Conservation (phyloP, 1,140 invertebrate species). For the Bradynema listronoti region DNA sequence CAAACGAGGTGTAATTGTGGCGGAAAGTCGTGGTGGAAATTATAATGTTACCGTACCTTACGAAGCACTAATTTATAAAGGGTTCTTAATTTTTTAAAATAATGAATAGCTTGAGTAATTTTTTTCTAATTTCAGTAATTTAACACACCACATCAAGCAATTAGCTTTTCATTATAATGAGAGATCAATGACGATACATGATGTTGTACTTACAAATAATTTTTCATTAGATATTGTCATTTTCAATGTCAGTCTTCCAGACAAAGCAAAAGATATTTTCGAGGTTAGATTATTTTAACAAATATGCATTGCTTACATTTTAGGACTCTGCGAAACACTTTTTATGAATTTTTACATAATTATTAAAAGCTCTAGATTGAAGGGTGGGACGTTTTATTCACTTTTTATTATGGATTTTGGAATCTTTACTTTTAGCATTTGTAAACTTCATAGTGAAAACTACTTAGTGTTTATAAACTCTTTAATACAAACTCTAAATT, state of each 20-base stretch:
- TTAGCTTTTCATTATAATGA: slow-evolving; percentile 35
- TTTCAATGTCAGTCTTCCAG: slow-evolving; percentile 31
- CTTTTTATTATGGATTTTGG: too few species aligned
- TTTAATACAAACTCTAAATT: background rate
- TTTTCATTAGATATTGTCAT: slow-evolving; percentile 39
- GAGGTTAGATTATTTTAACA: too few species aligned
- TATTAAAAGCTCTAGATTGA: too few species aligned
- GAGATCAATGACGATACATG: slow-evolving; percentile 17
- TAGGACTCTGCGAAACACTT: too few species aligned
- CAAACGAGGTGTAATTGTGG: slow-evolving; percentile 31
- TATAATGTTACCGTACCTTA: slow-evolving; percentile 44
- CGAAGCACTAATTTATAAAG: slow-evolving; percentile 25
- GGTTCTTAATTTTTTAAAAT: slow-evolving; percentile 21
- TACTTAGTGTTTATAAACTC: background rate
- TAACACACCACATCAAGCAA: slow-evolving; percentile 34
- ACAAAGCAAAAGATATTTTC: slow-evolving; percentile 24
- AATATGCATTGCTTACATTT: too few species aligned
- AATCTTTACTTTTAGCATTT: too few species aligned
- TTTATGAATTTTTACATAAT: too few species aligned
- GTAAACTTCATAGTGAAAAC: too few species aligned
- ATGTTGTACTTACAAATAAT: slow-evolving; percentile 31
- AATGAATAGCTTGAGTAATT: too few species aligned
- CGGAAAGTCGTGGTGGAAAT: slow-evolving; percentile 47
- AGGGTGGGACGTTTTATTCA: too few species aligned
- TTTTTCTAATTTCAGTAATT: slow-evolving; percentile 31